phyloP scores from a whole-genome alignment of 37 sponge, comb jelly and placozoan genomes.

The Agelas oroides region DNA sequence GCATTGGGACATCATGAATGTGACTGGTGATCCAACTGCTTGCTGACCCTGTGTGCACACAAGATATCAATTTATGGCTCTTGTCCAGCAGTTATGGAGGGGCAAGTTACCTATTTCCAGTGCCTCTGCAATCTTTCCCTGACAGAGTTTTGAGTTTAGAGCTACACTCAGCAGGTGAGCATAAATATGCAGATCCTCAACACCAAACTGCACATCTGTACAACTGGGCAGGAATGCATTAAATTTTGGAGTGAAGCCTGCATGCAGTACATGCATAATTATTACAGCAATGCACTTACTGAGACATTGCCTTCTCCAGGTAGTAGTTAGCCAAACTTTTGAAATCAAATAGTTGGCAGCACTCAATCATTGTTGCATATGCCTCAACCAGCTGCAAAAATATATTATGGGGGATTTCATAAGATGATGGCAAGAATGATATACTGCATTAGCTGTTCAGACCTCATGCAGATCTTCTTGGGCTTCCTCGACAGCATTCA shows the following conservation, averaged over 20 bases:
- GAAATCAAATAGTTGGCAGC: constrained; percentile 70
- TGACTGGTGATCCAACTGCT: constrained; percentile 30
- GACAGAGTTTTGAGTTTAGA: constrained; percentile 59
- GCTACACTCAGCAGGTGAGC: constrained; percentile 63
- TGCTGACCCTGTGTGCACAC: constrained; percentile 25
- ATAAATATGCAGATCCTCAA: constrained; percentile 59
- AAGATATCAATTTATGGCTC: background rate
- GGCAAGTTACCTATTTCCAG: constrained; percentile 33
- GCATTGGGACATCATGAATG: constrained; percentile 57
- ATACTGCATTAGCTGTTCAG: background rate
- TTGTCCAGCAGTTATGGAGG: no score
- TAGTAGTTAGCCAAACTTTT: constrained; percentile 50
- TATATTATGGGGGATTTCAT: background rate
- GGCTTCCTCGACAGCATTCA: constrained; percentile 74
- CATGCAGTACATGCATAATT: background rate
- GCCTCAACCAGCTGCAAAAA: constrained; percentile 75
- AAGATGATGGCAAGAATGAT: background rate
- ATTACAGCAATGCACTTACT: constrained; percentile 31
- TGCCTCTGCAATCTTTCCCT: constrained; percentile 59
- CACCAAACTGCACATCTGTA: constrained; percentile 34
- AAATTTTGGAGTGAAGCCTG: background rate
- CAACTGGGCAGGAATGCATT: constrained; percentile 28
- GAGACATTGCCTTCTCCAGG: constrained; percentile 38
- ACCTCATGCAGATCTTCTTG: constrained; percentile 75
- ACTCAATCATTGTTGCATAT: constrained; percentile 80